Percentiles rank a stretch among this genome's conserved stretches.
Evolutionary conservation across 1,140 invertebrate species (phyloP).

Genomic region (Drosophila nannoptera): DNA sequence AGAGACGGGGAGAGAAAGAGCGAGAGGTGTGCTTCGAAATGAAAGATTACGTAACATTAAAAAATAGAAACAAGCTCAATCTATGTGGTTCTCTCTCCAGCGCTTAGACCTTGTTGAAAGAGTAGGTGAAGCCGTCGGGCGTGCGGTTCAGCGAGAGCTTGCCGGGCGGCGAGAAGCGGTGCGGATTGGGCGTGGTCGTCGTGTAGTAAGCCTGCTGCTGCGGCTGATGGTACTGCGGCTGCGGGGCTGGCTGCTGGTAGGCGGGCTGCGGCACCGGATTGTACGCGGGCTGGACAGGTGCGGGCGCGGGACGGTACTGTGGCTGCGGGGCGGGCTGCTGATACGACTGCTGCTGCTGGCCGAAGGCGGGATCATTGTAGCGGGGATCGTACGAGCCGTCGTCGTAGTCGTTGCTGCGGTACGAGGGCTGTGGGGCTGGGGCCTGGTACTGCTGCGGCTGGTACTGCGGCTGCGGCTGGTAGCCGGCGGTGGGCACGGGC

Average conservation of each 20-base stretch:
- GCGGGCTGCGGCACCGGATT: conserved; percentile 79
- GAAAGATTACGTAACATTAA: conserved; percentile 33
- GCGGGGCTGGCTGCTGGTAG: conserved; percentile 74
- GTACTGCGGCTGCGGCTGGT: conserved; percentile 79
- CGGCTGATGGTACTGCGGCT: conserved; percentile 79
- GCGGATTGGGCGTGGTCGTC: conserved; percentile 84
- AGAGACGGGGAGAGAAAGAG: background rate
- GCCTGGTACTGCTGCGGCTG: conserved; percentile 79
- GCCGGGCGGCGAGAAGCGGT: conserved; percentile 88
- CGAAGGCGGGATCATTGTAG: conserved; percentile 75
- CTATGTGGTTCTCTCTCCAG: conserved; percentile 56
- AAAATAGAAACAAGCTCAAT: conserved; percentile 57
- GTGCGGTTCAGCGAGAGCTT: conserved; percentile 90
- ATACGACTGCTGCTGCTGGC: conserved; percentile 74
- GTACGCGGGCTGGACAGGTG: conserved; percentile 75
- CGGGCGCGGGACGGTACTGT: conserved; percentile 69
- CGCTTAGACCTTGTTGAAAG: conserved; percentile 84
- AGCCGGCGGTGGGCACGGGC: conserved; percentile 80
- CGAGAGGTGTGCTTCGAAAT: conserved; percentile 27
- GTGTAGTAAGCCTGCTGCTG: conserved; percentile 79
- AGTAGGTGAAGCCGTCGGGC: conserved; percentile 90
- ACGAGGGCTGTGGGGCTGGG: conserved; percentile 64
- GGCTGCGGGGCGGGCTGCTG: conserved; percentile 72
- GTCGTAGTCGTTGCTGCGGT: conserved; percentile 80
- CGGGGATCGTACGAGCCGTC: conserved; percentile 81